Evolutionary conservation across 1,140 invertebrate species (phyloP).

Genomic region (Drosophila auraria): DNA sequence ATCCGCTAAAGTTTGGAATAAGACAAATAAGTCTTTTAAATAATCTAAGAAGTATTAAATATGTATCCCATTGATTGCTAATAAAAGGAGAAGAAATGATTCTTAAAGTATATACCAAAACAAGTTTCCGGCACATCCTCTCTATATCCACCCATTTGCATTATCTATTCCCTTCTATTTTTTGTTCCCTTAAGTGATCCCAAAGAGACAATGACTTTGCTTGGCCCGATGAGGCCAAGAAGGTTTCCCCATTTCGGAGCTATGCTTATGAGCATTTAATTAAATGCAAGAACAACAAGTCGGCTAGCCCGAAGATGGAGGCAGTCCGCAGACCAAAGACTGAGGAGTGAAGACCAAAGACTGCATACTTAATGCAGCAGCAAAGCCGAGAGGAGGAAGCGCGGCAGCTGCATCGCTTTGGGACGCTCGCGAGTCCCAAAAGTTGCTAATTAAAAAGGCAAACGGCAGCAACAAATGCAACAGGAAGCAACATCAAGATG

Average conservation of each 20-base stretch:
- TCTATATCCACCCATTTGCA: neutral
- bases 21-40: too few relatives aligned
- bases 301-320: slow-evolving; percentile 13
- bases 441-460: slow-evolving; percentile 82
- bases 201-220: slow-evolving; percentile 69
- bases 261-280: slow-evolving; percentile 83
- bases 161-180: slow-evolving; percentile 13
- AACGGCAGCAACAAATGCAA: slow-evolving; percentile 65
- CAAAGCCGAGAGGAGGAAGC: slow-evolving; percentile 25
- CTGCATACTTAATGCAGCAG: slow-evolving; percentile 75
- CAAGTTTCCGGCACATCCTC: neutral
- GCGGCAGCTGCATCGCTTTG: slow-evolving; percentile 49
- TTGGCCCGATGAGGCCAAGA: slow-evolving; percentile 47
- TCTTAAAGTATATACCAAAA: neutral
- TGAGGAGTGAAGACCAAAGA: slow-evolving; percentile 55
- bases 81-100: neutral
- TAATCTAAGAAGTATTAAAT: neutral
- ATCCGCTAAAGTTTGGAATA: too few relatives aligned
- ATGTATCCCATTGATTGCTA: neutral
- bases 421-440: slow-evolving; percentile 72
- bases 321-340: slow-evolving; percentile 1
- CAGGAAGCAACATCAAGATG: slow-evolving; percentile 80
- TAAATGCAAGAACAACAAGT: slow-evolving; percentile 78
- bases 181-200: slow-evolving; percentile 29
- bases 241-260: slow-evolving; percentile 35